These are phyloP conservation scores for Elephantulus edwardii DNA, from an alignment of 2,113 vertebrate species.

Conservation along the genomic window DNA sequence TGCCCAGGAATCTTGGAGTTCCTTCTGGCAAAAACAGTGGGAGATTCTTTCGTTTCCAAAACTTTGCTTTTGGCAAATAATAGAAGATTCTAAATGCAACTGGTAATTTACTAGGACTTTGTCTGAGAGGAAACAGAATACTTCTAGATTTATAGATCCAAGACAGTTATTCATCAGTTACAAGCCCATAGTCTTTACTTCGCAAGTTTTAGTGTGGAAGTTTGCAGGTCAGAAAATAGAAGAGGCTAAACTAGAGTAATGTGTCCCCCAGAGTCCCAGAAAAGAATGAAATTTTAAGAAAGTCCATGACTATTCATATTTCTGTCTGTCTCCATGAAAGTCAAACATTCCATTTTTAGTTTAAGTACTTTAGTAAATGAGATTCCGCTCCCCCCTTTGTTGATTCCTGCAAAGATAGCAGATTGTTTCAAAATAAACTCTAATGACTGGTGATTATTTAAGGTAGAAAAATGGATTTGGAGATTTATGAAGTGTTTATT, in stretches of 20 bases:
- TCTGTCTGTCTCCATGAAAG: slow-evolving; percentile 39
- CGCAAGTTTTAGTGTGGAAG: background rate
- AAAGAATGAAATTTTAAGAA: slow-evolving; percentile 45
- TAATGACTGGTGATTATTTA: background rate
- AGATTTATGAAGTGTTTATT: slow-evolving; percentile 13
- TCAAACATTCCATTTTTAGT: slow-evolving; percentile 46
- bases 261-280: slow-evolving; percentile 11
- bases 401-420: slow-evolving; percentile 19
- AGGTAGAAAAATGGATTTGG: background rate
- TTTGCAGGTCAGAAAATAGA: background rate
- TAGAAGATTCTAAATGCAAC: slow-evolving; percentile 17
- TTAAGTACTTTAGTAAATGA: slow-evolving; percentile 38
- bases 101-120: background rate
- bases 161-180: background rate
- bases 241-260: background rate
- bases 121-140: slow-evolving; percentile 42
- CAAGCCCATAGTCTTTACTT: background rate
- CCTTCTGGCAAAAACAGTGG: background rate
- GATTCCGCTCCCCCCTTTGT: background rate
- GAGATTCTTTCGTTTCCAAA: slow-evolving; percentile 41
- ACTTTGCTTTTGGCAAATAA: slow-evolving; percentile 40
- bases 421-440: slow-evolving; percentile 33
- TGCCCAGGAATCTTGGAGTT: slow-evolving; percentile 2
- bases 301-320: slow-evolving; percentile 26
- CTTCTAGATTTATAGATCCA: background rate